These are phyloP conservation scores for Athetis lepigone DNA, from an alignment of 2,888 invertebrate species.

Conservation along the genomic window DNA sequence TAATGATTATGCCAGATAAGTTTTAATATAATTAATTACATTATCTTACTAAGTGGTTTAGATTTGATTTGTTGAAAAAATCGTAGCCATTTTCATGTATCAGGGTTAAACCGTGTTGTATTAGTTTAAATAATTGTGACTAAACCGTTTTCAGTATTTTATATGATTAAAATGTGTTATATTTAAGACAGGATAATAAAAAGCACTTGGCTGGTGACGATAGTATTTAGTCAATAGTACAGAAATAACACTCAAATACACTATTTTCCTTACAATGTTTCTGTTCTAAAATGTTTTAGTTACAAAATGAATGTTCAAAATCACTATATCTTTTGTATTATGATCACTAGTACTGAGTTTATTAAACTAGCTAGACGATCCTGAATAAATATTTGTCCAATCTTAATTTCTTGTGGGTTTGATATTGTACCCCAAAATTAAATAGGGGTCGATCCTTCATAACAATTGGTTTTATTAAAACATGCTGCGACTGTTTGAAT, in stretches of 20 bases:
- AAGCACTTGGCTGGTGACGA: neutral
- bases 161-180: neutral
- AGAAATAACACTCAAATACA: conserved; percentile 7
- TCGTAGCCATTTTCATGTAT: neutral
- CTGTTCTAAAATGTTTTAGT: conserved; percentile 12
- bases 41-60: neutral
- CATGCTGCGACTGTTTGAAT: neutral
- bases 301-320: conserved; percentile 27
- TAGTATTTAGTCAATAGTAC: neutral
- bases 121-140: neutral
- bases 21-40: neutral
- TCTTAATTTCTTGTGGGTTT: conserved; percentile 17
- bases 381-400: conserved; percentile 19
- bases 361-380: conserved; percentile 10
- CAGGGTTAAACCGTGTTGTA: neutral
- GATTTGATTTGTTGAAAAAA: neutral
- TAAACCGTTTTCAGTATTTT: neutral
- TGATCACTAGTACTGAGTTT: conserved; percentile 5
- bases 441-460: neutral
- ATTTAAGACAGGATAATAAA: conserved; percentile 15
- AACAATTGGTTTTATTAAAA: conserved; percentile 3
- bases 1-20: neutral
- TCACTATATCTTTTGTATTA: neutral
- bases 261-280: conserved; percentile 16
- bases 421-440: conserved; percentile 4